Evolutionary conservation across 2,888 invertebrate species (phyloP).

Genomic region (Ophion obscuratus): DNA sequence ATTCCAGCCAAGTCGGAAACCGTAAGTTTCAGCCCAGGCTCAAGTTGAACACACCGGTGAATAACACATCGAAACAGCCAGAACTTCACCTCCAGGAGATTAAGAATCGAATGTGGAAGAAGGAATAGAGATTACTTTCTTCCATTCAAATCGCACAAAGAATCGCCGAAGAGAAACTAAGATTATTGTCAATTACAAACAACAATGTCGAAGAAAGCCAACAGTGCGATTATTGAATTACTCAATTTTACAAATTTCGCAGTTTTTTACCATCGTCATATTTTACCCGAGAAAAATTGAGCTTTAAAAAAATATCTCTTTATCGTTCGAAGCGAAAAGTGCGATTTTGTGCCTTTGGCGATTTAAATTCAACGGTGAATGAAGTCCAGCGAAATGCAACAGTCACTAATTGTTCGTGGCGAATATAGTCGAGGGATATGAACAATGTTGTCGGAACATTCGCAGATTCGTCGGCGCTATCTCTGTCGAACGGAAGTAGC

Average conservation of each 20-base stretch:
- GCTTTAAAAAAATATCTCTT: neutral
- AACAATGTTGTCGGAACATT: neutral
- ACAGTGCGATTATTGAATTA: neutral
- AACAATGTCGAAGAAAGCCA: neutral
- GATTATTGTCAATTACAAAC: neutral
- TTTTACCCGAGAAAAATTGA: neutral
- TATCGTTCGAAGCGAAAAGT: neutral
- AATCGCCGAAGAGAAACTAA: neutral
- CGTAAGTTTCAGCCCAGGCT: constrained; percentile 70
- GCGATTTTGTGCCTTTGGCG: neutral
- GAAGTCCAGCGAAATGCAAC: neutral
- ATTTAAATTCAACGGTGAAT: neutral
- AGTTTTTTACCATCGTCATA: neutral
- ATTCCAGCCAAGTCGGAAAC: constrained; percentile 75
- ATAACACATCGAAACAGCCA: neutral
- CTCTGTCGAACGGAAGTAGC: constrained; percentile 71
- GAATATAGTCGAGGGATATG: neutral
- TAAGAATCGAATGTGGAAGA: neutral
- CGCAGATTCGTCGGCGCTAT: constrained; percentile 73
- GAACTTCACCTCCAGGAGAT: neutral
- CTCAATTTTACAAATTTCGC: neutral
- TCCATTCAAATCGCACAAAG: neutral
- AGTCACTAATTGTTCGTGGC: neutral
- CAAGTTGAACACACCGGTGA: neutral
- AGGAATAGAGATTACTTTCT: neutral